A percentile compares a stretch with the other conserved stretches of the same genome.
phyloP scores from a whole-genome alignment of 2,113 vertebrate genomes.

The Caranx melampygus region DNA sequence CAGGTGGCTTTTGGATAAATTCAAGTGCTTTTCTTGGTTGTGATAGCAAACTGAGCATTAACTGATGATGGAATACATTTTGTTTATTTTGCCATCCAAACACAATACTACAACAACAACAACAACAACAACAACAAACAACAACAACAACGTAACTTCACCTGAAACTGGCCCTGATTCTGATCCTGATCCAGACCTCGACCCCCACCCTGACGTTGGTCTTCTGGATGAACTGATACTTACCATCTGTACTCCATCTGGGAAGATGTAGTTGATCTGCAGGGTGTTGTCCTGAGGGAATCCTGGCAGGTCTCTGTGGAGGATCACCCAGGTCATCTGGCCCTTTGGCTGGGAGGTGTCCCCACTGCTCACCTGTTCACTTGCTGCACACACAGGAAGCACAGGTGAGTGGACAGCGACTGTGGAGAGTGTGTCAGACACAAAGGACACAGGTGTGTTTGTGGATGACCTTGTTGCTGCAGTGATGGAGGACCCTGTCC shows the following conservation, averaged over 20 bases:
- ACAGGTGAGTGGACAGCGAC: not conserved
- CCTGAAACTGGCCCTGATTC: too few species aligned
- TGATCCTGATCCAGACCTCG: too few species aligned
- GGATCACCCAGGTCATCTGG: constrained; percentile 64
- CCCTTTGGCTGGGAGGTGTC: constrained; percentile 69
- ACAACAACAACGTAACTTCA: too few species aligned
- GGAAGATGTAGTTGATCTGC: constrained; percentile 72
- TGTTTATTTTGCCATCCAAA: too few species aligned
- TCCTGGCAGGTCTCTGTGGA: constrained; percentile 65
- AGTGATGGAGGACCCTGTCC: constrained; percentile 72
- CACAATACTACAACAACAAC: too few species aligned
- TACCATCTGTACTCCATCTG: constrained; percentile 76
- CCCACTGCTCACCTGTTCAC: not conserved
- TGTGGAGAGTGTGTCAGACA: not conserved
- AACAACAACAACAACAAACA: too few species aligned
- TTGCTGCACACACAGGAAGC: constrained; percentile 41
- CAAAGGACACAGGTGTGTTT: not conserved
- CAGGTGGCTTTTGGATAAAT: too few species aligned
- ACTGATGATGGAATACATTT: too few species aligned
- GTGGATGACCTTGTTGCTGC: constrained; percentile 63
- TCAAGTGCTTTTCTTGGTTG: too few species aligned
- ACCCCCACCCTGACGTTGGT: too few species aligned
- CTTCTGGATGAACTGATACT: not conserved
- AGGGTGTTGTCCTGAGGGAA: constrained; percentile 67
- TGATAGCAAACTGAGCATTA: too few species aligned